Conservation (phyloP, 2,113 vertebrate genomes). For the Chamaea fasciata region DNA sequence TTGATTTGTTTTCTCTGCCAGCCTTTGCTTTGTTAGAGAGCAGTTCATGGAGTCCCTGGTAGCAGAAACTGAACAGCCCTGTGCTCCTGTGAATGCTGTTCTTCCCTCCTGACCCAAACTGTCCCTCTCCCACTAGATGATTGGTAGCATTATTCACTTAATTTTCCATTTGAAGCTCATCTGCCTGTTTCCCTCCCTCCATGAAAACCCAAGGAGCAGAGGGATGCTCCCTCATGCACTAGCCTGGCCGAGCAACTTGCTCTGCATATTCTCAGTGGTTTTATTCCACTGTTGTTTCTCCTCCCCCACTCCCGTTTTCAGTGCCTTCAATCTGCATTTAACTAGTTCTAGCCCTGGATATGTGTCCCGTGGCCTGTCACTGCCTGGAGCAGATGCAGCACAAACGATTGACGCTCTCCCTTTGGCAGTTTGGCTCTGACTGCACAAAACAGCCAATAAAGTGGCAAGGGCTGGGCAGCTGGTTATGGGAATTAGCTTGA, state of each 20-base stretch:
- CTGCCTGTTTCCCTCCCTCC: background rate
- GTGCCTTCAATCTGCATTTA: background rate
- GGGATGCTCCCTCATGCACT: background rate
- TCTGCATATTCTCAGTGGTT: background rate
- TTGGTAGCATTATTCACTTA: background rate
- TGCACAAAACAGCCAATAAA: slow-evolving; percentile 39
- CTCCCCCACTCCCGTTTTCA: background rate
- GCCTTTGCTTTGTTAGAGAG: background rate
- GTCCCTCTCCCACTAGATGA: background rate
- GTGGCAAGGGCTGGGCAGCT: slow-evolving; percentile 5
- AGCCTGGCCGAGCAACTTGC: background rate
- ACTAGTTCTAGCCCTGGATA: slow-evolving; percentile 8
- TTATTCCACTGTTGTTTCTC: background rate
- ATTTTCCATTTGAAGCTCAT: background rate
- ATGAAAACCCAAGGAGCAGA: background rate
- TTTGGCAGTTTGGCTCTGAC: slow-evolving; percentile 21
- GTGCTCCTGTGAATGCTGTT: background rate
- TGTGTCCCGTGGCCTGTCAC: background rate
- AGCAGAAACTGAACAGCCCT: background rate
- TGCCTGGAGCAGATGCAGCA: background rate
- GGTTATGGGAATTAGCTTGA: background rate
- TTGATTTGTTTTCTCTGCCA: background rate
- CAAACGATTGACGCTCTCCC: slow-evolving; percentile 30
- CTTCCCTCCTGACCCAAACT: background rate
- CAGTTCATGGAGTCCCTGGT: background rate